Base-by-base conservation (phyloP, 1,140 invertebrate genomes). In the Metopolophium dirhodum region DNA sequence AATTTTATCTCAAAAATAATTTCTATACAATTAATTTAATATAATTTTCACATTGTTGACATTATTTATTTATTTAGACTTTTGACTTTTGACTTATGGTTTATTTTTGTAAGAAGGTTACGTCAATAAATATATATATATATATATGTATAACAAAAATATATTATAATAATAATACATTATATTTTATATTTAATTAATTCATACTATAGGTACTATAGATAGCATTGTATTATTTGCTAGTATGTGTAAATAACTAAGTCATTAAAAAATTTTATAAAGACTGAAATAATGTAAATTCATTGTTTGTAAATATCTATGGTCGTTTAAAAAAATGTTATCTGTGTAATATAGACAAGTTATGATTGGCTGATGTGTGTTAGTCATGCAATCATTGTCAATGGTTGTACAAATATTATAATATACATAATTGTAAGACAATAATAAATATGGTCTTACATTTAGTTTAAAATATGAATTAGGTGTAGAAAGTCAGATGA, bases 251-350 rank as follows among this genome's bases (percentile, higher is more conserved):
- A 77, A 77, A n/a, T 77, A 18, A 77, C 30, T 77, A 77, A n/a
- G 14, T n/a, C 26, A 57, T 26, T 57, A 37, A 57, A 89, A 1
- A n/a, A 37, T 54, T 2, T 37, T 57, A 57, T 89, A 89, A 89
- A 86, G 26, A n/a, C 2, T 57, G 11, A 41, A 89, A 89, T 26
- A 89, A 37, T 85, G 37, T 82, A 7, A 57, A 9, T 83, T 85
- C n/a, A 41, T 93, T 61, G 83, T 93, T 47, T 87, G 18, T 45
- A n/a, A 51, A 37, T 45, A 82, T 93, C 26, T 61, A 26, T 57
- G n/a, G 77, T 37, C n/a, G 22, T 86, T 47, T 49, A 26, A 85
- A 83, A 49, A 57, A 30, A 83, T 82, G 35, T 93, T 85, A 93
- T 93, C 51, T 83, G 26, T 83, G n/a, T 30, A 41, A 49, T 51